Conservation (phyloP, 2,888 invertebrate genomes). For the Pammene aurita region DNA sequence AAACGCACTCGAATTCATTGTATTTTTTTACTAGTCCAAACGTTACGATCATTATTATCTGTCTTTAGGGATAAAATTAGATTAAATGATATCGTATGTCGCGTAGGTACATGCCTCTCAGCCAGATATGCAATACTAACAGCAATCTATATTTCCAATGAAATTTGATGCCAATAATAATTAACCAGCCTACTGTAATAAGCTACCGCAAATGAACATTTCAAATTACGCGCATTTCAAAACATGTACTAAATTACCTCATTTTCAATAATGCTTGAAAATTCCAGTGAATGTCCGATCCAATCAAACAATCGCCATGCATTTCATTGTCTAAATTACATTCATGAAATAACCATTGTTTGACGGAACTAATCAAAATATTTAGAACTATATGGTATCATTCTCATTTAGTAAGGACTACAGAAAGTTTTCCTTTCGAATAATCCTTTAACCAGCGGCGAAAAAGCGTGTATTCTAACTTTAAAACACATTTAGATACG, state of each 20-base stretch:
- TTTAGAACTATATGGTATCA: neutral
- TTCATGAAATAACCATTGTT: conserved; percentile 7
- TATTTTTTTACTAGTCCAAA: no score
- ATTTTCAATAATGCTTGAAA: conserved; percentile 4
- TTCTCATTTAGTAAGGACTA: neutral
- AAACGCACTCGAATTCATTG: no score
- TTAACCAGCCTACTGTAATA: neutral
- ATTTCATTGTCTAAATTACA: conserved; percentile 15
- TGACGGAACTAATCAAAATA: conserved; percentile 4
- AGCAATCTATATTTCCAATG: neutral
- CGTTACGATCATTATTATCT: no score
- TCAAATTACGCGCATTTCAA: neutral
- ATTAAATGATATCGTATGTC: no score
- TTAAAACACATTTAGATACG: no score
- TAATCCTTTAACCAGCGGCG: no score
- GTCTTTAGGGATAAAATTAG: no score
- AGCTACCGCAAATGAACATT: neutral
- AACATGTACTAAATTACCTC: conserved; percentile 4
- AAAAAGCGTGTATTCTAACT: no score
- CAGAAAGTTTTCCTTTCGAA: neutral
- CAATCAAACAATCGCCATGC: conserved; percentile 9
- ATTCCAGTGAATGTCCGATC: conserved; percentile 8
- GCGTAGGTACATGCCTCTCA: no score
- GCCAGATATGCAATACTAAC: no score
- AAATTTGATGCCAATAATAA: neutral